Conservation (phyloP, 2,888 invertebrate genomes). For the Cheilosia pagana region DNA sequence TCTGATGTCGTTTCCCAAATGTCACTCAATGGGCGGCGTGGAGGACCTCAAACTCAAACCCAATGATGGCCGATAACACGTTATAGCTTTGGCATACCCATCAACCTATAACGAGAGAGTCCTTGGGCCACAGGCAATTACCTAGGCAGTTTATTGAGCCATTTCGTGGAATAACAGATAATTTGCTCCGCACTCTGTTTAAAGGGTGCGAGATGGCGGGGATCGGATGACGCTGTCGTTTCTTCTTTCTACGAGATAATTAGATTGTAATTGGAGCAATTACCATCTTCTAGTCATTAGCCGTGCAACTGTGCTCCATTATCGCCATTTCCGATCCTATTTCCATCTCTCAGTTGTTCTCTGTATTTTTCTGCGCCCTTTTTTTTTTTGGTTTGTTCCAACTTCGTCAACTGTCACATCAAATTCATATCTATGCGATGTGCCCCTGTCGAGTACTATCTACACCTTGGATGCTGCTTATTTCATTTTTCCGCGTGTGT, state of each 20-base stretch:
- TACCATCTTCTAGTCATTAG: conserved; percentile 65
- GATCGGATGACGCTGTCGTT: not conserved
- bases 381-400: conserved; percentile 3
- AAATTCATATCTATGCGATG: conserved; percentile 44
- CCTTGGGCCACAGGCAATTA: conserved; percentile 48
- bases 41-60: conserved; percentile 21
- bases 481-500: conserved; percentile 30
- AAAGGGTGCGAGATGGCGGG: conserved; percentile 9
- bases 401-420: conserved; percentile 50
- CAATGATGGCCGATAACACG: conserved; percentile 31
- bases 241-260: conserved; percentile 47
- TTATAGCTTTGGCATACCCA: conserved; percentile 26
- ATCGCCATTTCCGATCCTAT: conserved; percentile 56
- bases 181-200: conserved; percentile 42
- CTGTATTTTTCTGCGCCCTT: conserved; percentile 9
- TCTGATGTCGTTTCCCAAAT: conserved; percentile 66
- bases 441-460: conserved; percentile 16
- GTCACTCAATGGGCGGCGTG: conserved; percentile 49
- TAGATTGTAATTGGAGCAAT: conserved; percentile 72
- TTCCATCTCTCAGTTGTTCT: conserved; percentile 29
- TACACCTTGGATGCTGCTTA: conserved; percentile 46
- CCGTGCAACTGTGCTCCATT: conserved; percentile 27
- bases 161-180: conserved; percentile 49
- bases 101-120: conserved; percentile 1
- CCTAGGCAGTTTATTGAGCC: conserved; percentile 58